Conservation (phyloP, 2,888 invertebrate genomes). For the Lamproptera curius region DNA sequence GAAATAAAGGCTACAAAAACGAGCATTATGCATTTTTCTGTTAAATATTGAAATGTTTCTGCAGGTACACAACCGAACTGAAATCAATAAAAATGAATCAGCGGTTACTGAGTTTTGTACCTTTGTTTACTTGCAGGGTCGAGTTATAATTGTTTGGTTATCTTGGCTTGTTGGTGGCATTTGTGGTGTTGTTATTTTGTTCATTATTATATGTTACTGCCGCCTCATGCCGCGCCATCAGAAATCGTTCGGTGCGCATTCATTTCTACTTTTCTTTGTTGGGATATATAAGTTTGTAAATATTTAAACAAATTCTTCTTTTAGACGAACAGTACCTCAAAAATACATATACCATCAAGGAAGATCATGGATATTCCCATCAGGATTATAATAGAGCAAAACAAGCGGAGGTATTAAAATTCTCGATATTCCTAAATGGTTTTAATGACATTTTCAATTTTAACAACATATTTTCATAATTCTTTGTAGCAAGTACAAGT, state of each 20-base stretch:
- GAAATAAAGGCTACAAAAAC: constrained; percentile 47
- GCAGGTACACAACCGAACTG: constrained; percentile 50
- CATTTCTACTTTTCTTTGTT: background rate
- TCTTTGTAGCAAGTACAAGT: constrained; percentile 43
- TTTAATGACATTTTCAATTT: no score
- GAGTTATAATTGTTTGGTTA: constrained; percentile 75
- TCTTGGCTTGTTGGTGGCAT: constrained; percentile 79
- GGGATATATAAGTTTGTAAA: background rate
- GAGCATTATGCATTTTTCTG: constrained; percentile 54
- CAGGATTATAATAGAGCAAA: constrained; percentile 62
- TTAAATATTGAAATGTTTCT: constrained; percentile 71
- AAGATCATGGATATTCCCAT: constrained; percentile 60
- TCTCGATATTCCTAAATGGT: no score
- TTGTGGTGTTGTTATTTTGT: constrained; percentile 80
- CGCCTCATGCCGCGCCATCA: constrained; percentile 84
- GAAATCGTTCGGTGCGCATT: constrained; percentile 80
- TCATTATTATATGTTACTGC: constrained; percentile 82
- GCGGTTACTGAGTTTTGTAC: constrained; percentile 19
- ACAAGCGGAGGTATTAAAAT: constrained; percentile 54
- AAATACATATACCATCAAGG: constrained; percentile 63
- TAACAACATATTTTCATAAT: no score
- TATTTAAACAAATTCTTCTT: constrained; percentile 25
- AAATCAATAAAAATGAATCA: constrained; percentile 38
- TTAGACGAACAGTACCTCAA: constrained; percentile 70
- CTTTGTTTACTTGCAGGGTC: constrained; percentile 56